These are phyloP conservation scores for Rhogogaster chlorosoma DNA, from an alignment of 2,888 invertebrate species.

Conservation along the genomic window DNA sequence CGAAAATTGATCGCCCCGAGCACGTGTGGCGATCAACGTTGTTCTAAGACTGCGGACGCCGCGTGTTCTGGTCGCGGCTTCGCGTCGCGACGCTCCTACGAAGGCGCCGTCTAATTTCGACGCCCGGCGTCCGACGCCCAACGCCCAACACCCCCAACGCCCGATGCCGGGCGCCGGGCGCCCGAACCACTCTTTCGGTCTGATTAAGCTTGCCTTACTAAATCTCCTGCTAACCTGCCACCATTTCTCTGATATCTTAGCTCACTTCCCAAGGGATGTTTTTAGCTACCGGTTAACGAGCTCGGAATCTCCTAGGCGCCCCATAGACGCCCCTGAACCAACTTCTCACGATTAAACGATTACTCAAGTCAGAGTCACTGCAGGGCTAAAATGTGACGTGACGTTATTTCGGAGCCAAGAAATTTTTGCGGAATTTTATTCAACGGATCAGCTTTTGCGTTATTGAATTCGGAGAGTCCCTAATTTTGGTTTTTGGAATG, in stretches of 20 bases:
- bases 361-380: conserved; percentile 2
- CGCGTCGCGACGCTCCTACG: conserved; percentile 55
- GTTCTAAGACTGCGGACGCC: conserved; percentile 46
- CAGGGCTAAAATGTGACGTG: neutral
- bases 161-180: conserved; percentile 49
- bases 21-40: conserved; percentile 37
- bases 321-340: conserved; percentile 38
- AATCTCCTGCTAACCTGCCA: conserved; percentile 52
- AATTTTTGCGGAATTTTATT: neutral
- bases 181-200: conserved; percentile 42
- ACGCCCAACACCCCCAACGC: conserved; percentile 37
- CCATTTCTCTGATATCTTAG: conserved; percentile 41
- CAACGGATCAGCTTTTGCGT: neutral
- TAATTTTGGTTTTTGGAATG: neutral
- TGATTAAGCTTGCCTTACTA: conserved; percentile 55
- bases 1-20: conserved; percentile 19
- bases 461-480: no score
- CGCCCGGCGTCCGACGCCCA: conserved; percentile 29
- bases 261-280: conserved; percentile 38
- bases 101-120: conserved; percentile 62
- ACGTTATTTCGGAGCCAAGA: neutral
- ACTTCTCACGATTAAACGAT: conserved; percentile 32
- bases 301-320: conserved; percentile 51
- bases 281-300: conserved; percentile 38
- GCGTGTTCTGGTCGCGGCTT: conserved; percentile 59